phyloP scores from a whole-genome alignment of 2,113 vertebrate genomes.

The Gasterosteus nipponicus region DNA sequence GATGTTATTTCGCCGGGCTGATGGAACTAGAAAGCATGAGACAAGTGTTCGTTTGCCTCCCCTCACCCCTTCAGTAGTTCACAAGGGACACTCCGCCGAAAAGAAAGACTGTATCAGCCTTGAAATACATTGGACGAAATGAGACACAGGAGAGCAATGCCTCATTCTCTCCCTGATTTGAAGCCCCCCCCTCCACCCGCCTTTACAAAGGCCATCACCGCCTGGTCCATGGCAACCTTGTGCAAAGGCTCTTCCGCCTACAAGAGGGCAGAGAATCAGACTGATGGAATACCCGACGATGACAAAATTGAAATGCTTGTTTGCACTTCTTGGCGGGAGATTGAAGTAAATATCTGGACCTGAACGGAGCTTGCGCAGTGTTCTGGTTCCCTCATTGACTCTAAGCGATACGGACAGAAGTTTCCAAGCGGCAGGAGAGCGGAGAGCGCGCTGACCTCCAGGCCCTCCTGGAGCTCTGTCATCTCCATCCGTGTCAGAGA shows the following conservation, averaged over 20 bases:
- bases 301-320: conserved; percentile 14
- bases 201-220: conserved; percentile 34
- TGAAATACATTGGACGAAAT: conserved; percentile 76
- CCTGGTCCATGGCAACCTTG: conserved; percentile 39
- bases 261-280: neutral
- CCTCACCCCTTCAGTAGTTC: conserved; percentile 63
- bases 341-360: conserved; percentile 16
- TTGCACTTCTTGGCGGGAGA: conserved; percentile 9
- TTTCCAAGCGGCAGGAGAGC: conserved; percentile 52
- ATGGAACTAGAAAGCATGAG: conserved; percentile 49
- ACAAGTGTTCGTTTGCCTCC: conserved; percentile 50
- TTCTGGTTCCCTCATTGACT: conserved; percentile 51
- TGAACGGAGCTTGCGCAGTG: conserved; percentile 33
- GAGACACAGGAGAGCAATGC: conserved; percentile 66
- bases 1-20: conserved; percentile 68
- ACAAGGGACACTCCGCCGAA: conserved; percentile 41
- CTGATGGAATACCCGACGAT: conserved; percentile 32
- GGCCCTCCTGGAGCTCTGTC: conserved; percentile 60
- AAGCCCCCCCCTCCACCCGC: conserved; percentile 19
- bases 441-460: conserved; percentile 51
- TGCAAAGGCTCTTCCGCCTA: conserved; percentile 19
- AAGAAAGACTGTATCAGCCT: conserved; percentile 63
- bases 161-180: conserved; percentile 56
- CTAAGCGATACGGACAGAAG: conserved; percentile 72
- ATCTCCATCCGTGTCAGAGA: conserved; percentile 56